Evolutionary conservation across 2,888 invertebrate genomes (phyloP), one percentile per base, ranked within the genome.

Genomic region (Rhyacophila evoluta): DNA sequence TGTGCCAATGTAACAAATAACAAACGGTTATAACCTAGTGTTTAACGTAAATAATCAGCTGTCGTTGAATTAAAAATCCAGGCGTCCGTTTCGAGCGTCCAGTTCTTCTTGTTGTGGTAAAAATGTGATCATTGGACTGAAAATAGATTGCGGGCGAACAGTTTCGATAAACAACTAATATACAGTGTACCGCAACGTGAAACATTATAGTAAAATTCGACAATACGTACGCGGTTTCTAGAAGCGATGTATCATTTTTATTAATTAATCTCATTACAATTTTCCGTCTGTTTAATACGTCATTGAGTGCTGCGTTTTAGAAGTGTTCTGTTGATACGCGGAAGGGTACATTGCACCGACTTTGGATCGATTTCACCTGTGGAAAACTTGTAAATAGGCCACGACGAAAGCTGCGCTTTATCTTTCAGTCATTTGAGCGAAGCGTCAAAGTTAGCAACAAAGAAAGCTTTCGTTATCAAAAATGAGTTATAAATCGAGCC

Each of bases 401-500:
- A 77, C 1, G 1, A n/a, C 6, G 15, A 25, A 15, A 36, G 38
- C 37, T 37, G 55, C 19, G 55, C 55, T 55, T 55, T 55, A 3
- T 10, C 19, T 19, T 19, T 55, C 55, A 55, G 55, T 55, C 55
- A 55, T 25, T 55, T 55, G 6, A 10, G 55, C 55, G 19, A 55
- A 19, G 2, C 55, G 6, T 10, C 55, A 25, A 55, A 55, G 55
- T 8, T 19, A 55, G 19, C 55, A 55, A 55, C 55, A 55, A 55
- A 55, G 41, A 55, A 55, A 8, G 15, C 19, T 55, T 55, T 15
- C 55, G 19, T 55, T 19, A 36, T 6, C 39, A 67, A 85, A 84
- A 81, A 92, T 92, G 92, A 92, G 92, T 85, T 89, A 88, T 86
- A 91, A 90, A 86, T 89, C 91, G 84, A 86, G 87, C 84, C 85